A percentile compares a stretch with the other conserved stretches of the same genome.
Evolutionary conservation across 2,888 invertebrate genomes (phyloP).

Genomic region (Drosophila paramelanica): DNA sequence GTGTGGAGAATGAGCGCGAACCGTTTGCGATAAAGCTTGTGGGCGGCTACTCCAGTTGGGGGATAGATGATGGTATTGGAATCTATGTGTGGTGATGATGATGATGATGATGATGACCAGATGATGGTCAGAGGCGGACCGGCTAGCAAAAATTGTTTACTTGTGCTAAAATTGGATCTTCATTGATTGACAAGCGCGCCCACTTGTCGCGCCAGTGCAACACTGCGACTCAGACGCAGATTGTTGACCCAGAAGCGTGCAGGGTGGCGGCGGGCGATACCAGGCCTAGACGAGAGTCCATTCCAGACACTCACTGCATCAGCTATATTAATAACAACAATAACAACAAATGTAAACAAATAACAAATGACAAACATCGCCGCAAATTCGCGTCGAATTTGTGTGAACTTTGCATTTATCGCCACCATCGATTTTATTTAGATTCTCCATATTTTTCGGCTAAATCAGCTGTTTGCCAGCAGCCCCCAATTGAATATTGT

Average conservation of each 20-base stretch:
- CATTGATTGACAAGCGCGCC: constrained; percentile 77
- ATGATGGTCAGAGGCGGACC: constrained; percentile 21
- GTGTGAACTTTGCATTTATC: constrained; percentile 51
- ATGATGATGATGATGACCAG: constrained; percentile 9
- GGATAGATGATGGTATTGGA: constrained; percentile 26
- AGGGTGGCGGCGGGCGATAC: constrained; percentile 47
- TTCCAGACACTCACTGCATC: constrained; percentile 36
- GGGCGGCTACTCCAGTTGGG: constrained; percentile 40
- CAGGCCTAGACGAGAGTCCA: constrained; percentile 71
- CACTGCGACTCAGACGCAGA: constrained; percentile 67
- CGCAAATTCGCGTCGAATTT: constrained; percentile 16
- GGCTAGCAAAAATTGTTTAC: constrained; percentile 76
- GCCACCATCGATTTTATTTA: constrained; percentile 9
- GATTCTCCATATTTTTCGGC: background rate
- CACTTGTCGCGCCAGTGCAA: constrained; percentile 65
- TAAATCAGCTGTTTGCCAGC: background rate
- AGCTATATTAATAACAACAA: constrained; percentile 19
- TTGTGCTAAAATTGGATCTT: constrained; percentile 80
- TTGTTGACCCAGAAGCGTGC: constrained; percentile 76
- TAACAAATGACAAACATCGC: constrained; percentile 37
- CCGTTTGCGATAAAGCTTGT: constrained; percentile 33
- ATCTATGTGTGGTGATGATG: constrained; percentile 22
- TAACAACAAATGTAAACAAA: constrained; percentile 50
- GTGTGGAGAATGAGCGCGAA: background rate
- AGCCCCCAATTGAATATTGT: no score